phyloP scores from a whole-genome alignment of 2,113 vertebrate genomes.

The Sorex fumeus region DNA sequence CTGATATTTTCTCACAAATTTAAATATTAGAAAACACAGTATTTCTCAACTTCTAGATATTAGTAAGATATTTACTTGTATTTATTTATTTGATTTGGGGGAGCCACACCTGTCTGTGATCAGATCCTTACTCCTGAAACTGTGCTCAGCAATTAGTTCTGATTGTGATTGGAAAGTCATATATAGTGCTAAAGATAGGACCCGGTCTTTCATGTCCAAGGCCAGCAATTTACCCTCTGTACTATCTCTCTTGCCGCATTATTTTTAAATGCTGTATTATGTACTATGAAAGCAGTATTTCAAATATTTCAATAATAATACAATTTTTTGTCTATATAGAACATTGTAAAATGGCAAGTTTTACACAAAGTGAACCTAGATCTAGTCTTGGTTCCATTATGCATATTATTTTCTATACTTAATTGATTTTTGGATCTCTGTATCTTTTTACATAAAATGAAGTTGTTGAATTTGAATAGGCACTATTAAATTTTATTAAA shows the following conservation, averaged over 20 bases:
- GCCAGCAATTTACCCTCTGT: no score
- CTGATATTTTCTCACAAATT: not conserved
- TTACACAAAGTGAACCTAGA: not conserved
- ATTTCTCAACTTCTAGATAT: not conserved
- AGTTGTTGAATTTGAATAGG: not conserved
- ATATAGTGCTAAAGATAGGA: no score
- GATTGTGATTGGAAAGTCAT: no score
- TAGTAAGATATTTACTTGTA: no score
- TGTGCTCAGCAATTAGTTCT: no score
- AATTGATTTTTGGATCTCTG: not conserved
- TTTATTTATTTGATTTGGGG: no score
- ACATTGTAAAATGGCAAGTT: not conserved
- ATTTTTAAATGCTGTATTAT: not conserved
- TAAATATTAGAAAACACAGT: constrained; percentile 17
- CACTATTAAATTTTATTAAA: constrained; percentile 46
- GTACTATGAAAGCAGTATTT: not conserved
- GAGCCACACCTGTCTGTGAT: no score
- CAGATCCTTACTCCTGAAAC: no score
- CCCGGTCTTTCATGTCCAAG: no score
- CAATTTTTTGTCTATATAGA: constrained; percentile 1
- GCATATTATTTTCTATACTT: not conserved
- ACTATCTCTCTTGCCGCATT: no score
- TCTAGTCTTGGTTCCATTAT: not conserved
- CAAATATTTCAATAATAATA: not conserved
- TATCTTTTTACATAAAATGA: not conserved